Conservation (phyloP, 2,113 vertebrate species). For the Scolopax mira region DNA sequence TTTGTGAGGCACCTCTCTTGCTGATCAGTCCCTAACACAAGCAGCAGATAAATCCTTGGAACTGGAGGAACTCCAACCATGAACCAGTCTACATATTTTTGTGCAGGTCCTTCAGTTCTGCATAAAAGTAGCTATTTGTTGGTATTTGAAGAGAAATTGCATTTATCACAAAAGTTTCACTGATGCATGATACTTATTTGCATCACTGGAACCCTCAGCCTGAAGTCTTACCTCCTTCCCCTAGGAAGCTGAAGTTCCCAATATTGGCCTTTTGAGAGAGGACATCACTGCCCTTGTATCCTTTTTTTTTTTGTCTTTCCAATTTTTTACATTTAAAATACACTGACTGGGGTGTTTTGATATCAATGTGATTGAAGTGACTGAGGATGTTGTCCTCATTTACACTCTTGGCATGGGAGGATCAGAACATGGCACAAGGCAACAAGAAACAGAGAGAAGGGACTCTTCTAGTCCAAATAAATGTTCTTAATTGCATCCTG, state of each 20-base stretch:
- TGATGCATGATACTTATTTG: not conserved
- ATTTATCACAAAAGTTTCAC: not conserved
- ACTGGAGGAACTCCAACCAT: not conserved
- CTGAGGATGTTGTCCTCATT: not conserved
- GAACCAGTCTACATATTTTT: not conserved
- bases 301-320: not conserved
- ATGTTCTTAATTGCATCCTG: conserved; percentile 55
- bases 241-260: not conserved
- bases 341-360: not conserved
- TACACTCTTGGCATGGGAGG: rapidly evolving
- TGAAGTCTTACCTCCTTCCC: not conserved
- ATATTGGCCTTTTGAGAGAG: not conserved
- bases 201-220: not conserved
- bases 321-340: not conserved
- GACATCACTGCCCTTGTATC: rapidly evolving
- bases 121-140: not conserved
- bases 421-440: not conserved
- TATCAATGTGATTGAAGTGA: not conserved
- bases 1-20: not conserved
- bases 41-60: not conserved
- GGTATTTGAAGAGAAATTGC: not conserved
- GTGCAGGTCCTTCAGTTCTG: not conserved
- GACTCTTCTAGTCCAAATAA: not conserved
- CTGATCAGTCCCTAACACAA: not conserved
- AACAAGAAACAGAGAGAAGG: not conserved